phyloP scores from a whole-genome alignment of 2,797 vertebrate species.

The Dallia pectoralis region DNA sequence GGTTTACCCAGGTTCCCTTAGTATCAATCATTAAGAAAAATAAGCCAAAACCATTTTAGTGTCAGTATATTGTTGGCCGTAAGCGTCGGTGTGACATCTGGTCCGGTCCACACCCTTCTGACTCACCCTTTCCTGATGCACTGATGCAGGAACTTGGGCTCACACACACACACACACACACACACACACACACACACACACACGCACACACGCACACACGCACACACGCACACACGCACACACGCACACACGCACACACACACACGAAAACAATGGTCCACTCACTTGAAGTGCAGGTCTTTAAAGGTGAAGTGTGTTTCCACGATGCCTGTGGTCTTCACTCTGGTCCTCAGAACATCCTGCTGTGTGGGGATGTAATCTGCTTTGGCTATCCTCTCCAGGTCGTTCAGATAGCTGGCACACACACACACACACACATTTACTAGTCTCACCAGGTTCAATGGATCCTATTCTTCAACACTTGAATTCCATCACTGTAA shows the following conservation, averaged over 20 bases:
- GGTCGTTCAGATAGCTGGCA: constrained; percentile 92
- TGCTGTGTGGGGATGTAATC: constrained; percentile 97
- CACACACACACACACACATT: constrained; percentile 18
- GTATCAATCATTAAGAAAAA: no score
- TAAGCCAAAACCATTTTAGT: no score
- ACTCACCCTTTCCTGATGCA: no score
- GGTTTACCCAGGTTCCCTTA: no score
- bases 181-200: neutral
- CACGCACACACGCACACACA: constrained; percentile 1
- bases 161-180: neutral
- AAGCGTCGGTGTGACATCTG: no score
- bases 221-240: neutral
- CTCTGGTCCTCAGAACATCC: constrained; percentile 92
- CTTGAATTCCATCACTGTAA: neutral
- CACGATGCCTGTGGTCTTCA: constrained; percentile 98
- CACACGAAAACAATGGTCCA: neutral
- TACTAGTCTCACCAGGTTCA: neutral
- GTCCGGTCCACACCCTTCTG: no score
- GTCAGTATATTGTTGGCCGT: no score
- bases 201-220: neutral
- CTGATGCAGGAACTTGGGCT: no score
- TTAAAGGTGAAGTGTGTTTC: constrained; percentile 99
- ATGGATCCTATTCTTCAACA: neutral
- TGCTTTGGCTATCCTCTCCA: constrained; percentile 89
- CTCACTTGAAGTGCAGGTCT: constrained; percentile 97